Evolutionary conservation across 2,888 invertebrate species (phyloP), one percentile per base, ranked within the genome.

Genomic region (Parelbella ahira): DNA sequence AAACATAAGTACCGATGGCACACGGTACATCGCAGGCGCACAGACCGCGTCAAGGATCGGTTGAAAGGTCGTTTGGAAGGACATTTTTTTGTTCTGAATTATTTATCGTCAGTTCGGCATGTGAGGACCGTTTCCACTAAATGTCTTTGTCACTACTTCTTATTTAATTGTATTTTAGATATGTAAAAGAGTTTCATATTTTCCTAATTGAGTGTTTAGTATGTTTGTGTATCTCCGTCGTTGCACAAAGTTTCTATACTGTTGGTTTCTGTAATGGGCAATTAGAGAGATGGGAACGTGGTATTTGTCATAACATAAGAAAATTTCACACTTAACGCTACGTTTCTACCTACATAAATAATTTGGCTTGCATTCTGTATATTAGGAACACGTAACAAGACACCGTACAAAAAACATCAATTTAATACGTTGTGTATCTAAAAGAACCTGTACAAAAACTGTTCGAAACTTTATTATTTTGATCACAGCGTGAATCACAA

Each of bases 401-500:
- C 4, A 36, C 48, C 61, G 47, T 51, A 58, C 55, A 71, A 78
- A 78, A 78, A 80, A 68, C 56, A 51, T 50, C 57, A 56, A 63
- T 65, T 71, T 64, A 66, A 69, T 71, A 46, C 69, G 66, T 64
- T 59, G 54, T 55, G 67, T 62, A 65, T 70, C 56, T 67, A 65
- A 71, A 73, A 60, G 76, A 83, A 76, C 76, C 69, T 74, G 67
- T 63, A 56, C 82, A 87, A 86, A 87, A 87, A 87, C 81, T 80
- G 72, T 77, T 78, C 68, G 66, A 73, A 65, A 68, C 74, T 80
- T 77, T 81, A 83, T 83, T 80, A 84, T 82, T 83, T 73, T 78
- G 80, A 73, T 79, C 79, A 75, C 70, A 67, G 59, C 62, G 80
- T 87, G 87, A 87, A 84, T 87, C 87, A 86, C 80, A 78, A 80